phyloP scores from a whole-genome alignment of 2,113 vertebrate species.

The Bubo bubo region DNA sequence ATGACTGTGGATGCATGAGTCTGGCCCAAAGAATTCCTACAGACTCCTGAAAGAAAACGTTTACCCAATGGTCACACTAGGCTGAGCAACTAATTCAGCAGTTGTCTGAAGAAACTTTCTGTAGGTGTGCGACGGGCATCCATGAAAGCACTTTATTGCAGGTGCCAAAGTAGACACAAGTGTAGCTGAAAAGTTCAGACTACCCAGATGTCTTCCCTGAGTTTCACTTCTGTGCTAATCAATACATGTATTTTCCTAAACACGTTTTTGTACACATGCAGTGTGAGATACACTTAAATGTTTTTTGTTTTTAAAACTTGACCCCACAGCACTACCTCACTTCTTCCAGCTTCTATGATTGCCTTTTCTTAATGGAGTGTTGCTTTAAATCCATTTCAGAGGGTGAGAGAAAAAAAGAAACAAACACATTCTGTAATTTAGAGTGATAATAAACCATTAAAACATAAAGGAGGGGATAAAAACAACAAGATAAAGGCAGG shows the following conservation, averaged over 20 bases:
- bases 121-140: not conserved
- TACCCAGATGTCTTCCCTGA: not conserved
- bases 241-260: not conserved
- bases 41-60: not conserved
- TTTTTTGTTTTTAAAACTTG: not conserved
- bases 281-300: not conserved
- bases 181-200: not conserved
- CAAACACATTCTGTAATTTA: not conserved
- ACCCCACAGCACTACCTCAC: constrained; percentile 24
- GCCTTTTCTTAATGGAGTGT: not conserved
- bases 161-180: not conserved
- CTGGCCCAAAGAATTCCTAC: not conserved
- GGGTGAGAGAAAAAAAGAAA: not conserved
- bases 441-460: not conserved
- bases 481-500: not conserved
- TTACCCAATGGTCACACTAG: fast-evolving
- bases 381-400: not conserved
- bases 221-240: not conserved
- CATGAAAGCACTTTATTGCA: not conserved
- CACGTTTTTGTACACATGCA: not conserved
- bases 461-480: not conserved
- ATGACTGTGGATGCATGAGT: fast-evolving
- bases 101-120: not conserved
- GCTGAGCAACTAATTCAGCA: fast-evolving
- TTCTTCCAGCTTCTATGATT: not conserved